Evolutionary conservation across 2,888 invertebrate species (phyloP), one percentile per base, ranked within the genome.

Genomic region (Drosophila lutescens): DNA sequence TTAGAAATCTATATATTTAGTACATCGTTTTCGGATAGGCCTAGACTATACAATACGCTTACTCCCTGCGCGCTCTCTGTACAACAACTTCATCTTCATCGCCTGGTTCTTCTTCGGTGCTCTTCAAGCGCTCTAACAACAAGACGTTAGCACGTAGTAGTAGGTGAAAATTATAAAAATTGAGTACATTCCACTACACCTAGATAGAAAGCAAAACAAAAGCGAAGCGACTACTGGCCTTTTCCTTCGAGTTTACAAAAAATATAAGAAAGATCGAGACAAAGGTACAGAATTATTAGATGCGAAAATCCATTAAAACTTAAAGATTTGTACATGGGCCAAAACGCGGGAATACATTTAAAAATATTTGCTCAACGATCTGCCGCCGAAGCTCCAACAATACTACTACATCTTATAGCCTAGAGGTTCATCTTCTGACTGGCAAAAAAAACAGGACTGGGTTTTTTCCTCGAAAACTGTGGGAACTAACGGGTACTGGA

Each of bases 361-460:
- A 32, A 55, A 55, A 13, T n/a, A n/a, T 32, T 17, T n/a, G 47
- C 47, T 47, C 32, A 47, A 47, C 47, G 47, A 30, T 32, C 15
- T 17, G 32, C 41, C 38, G 13, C 30, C 55, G 43, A 44, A 56
- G 44, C 44, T 44, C n/a, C n/a, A 44, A 56, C 49, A 56, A 56
- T 20, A 56, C 32, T 56, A 34, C 55, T 54, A 43, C 41, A 54
- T 54, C 54, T 43, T 43, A 55, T 43, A 55, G 44, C 34, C 34
- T 56, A 44, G 44, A 26, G 26, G 44, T 34, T 13, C 15, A 32
- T 30, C 20, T 20, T 20, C 34, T 44, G 43, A 56, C 44, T 44
- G 55, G 34, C 34, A 32, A 23, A 49, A 20, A 13, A n/a, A 17
- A 34, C 32, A 20, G 34, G 49, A 49, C 47, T 47, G 15, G 30